Evolutionary conservation across 1,140 invertebrate genomes (phyloP).

Genomic region (Heliconius melpomene): DNA sequence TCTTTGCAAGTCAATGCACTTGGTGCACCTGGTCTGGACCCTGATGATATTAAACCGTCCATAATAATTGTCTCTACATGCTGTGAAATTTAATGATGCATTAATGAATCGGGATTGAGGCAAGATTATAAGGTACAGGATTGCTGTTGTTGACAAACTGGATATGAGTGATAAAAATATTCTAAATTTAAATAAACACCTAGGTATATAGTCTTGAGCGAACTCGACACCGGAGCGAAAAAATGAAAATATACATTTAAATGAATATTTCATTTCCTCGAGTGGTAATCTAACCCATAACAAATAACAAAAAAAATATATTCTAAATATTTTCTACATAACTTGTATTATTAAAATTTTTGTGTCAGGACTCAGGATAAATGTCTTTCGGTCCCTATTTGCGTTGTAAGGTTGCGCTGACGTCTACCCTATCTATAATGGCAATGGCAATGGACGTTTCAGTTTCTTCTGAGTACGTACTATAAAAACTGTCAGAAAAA

Average conservation of each 20-base stretch:
- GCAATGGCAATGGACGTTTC: conserved; percentile 17
- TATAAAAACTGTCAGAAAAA: conserved; percentile 27
- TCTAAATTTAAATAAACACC: too few relatives aligned
- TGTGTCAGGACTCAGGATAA: not conserved
- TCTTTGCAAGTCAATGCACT: conserved; percentile 38
- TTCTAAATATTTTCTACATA: too few relatives aligned
- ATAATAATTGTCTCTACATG: conserved; percentile 18
- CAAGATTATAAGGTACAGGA: not conserved
- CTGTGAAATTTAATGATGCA: conserved; percentile 5
- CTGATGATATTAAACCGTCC: conserved; percentile 26
- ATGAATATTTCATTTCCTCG: too few relatives aligned
- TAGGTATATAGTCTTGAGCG: too few relatives aligned
- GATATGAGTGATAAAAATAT: not conserved
- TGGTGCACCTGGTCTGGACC: conserved; percentile 21
- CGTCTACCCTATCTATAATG: conserved; percentile 37
- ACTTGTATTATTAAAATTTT: too few relatives aligned
- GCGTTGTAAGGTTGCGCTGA: conserved; percentile 27
- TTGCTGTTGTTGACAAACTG: too few relatives aligned
- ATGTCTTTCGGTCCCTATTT: not conserved
- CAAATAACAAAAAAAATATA: too few relatives aligned
- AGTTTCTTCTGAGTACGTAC: conserved; percentile 15
- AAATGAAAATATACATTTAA: too few relatives aligned
- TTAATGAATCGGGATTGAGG: not conserved
- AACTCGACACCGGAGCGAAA: too few relatives aligned
- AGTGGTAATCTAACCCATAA: too few relatives aligned